Percentiles rank a stretch among this genome's conserved stretches.
Evolutionary conservation across 2,888 invertebrate genomes (phyloP).

Genomic region (Phalera bucephala): DNA sequence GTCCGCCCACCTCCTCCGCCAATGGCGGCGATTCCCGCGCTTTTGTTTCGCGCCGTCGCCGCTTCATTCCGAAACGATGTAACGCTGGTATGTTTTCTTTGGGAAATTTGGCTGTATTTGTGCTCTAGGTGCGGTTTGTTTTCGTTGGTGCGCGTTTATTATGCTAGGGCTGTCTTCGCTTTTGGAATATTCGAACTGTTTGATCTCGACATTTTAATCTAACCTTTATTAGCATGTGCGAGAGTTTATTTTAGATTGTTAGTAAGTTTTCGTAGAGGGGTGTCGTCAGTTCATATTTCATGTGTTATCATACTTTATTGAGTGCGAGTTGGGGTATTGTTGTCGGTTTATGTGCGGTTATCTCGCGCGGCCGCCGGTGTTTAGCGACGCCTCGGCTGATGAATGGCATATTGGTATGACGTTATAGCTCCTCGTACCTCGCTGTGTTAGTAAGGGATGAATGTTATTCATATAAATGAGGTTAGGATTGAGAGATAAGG

Average conservation of each 20-base stretch:
- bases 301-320: conserved; percentile 83
- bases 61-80: conserved; percentile 77
- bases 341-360: conserved; percentile 79
- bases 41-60: conserved; percentile 74
- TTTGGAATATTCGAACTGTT: conserved; percentile 50
- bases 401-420: conserved; percentile 69
- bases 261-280: conserved; percentile 50
- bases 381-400: conserved; percentile 72
- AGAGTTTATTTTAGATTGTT: conserved; percentile 32
- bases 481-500: too few species aligned
- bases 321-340: conserved; percentile 79
- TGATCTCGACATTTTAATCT: conserved; percentile 14
- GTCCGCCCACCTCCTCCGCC: conserved; percentile 80
- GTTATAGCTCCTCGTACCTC: conserved; percentile 16
- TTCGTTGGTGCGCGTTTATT: conserved; percentile 72
- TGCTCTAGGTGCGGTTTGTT: conserved; percentile 71
- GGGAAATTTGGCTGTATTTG: conserved; percentile 76
- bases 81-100: conserved; percentile 71
- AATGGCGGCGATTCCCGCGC: conserved; percentile 78
- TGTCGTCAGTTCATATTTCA: conserved; percentile 80
- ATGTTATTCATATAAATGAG: conserved; percentile 4
- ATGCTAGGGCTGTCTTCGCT: conserved; percentile 47
- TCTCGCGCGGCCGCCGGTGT: conserved; percentile 71
- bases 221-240: conserved; percentile 19
- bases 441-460: conserved; percentile 9